Evolutionary conservation across 2,888 invertebrate genomes (phyloP), one percentile per base, ranked within the genome.

Genomic region (Nasonovia ribisnigri): DNA sequence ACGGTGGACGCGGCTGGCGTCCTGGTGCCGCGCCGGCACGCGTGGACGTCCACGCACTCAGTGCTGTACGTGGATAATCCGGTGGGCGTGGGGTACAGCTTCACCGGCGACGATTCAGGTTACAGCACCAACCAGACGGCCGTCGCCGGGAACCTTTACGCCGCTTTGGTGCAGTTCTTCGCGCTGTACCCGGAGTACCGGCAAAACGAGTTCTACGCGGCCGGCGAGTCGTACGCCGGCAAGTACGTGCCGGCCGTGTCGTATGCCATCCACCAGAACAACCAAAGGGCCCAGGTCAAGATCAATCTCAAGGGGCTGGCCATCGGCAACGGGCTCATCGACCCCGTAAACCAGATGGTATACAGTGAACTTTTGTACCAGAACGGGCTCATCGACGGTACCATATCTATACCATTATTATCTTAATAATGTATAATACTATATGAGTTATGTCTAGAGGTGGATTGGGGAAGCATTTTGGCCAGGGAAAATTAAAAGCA

Each of bases 31-130:
- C 91, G 57, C 16, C 20, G 4, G 6, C 97, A 97, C 95, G 97
- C 97, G 20, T 99, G 99, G 99, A 97, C 97, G 93, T 96, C 97
- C 84, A 97, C 97, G 20, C 98, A 98, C 95, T 97, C 97, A 95
- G 96, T 99, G 86, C 96, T 99, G 93, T 99, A 98, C 95, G 98
- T 99, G 94, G 99, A 99, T 95, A 99, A 98, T 96, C 99, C 99
- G 0, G 99, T 98, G 0, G 98, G 98, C 3, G 97, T 98, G 3
- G 99, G 99, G 0, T 99, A 97, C 95, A 99, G 99, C 96, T 99
- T 98, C 95, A 98, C 99, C 0, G 97, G 97, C 2, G 96, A 97
- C 93, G 97, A 97, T 43, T 96, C 96, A 93, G 98, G 99, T 0
- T 99, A 98, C 96, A 97, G 98, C 24, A 97, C 96, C 10, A 97